Evolutionary conservation across 2,797 vertebrate genomes (phyloP).

Genomic region (Melanotaenia parkinsoni): DNA sequence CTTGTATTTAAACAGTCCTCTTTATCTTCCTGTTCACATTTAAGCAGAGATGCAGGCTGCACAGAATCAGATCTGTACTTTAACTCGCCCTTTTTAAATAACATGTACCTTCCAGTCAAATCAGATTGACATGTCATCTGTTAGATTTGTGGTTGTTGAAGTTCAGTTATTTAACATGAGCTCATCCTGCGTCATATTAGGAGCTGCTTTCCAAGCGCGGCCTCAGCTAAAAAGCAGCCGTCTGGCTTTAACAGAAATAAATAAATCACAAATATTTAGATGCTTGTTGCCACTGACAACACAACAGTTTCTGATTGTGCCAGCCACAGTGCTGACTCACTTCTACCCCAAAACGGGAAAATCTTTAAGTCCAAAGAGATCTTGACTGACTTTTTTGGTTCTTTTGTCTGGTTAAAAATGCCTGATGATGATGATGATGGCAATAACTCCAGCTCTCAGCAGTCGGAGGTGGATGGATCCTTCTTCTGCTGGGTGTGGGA

Average conservation of each 20-base stretch:
- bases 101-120: not conserved
- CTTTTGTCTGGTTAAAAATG: conserved; percentile 18
- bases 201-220: conserved; percentile 5
- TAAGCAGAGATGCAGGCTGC: too few species aligned
- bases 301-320: conserved; percentile 41
- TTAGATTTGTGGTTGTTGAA: not conserved
- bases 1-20: too few species aligned
- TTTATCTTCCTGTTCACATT: too few species aligned
- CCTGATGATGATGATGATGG: conserved; percentile 33
- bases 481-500: conserved; percentile 8
- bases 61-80: not conserved
- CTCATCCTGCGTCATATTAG: conserved; percentile 3
- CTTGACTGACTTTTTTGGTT: conserved; percentile 13
- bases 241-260: conserved; percentile 34
- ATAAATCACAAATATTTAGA: conserved; percentile 54
- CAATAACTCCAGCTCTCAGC: conserved; percentile 29
- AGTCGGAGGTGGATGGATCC: conserved; percentile 26
- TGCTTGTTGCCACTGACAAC: conserved; percentile 68
- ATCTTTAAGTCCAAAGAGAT: conserved; percentile 21
- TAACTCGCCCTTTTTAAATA: not conserved
- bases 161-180: conserved; percentile 9
- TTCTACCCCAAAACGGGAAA: conserved; percentile 23
- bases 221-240: conserved; percentile 27
- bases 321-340: conserved; percentile 53
- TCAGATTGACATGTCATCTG: not conserved